Evolutionary conservation across 2,888 invertebrate genomes (phyloP).

Genomic region (Cephus rjabovi): DNA sequence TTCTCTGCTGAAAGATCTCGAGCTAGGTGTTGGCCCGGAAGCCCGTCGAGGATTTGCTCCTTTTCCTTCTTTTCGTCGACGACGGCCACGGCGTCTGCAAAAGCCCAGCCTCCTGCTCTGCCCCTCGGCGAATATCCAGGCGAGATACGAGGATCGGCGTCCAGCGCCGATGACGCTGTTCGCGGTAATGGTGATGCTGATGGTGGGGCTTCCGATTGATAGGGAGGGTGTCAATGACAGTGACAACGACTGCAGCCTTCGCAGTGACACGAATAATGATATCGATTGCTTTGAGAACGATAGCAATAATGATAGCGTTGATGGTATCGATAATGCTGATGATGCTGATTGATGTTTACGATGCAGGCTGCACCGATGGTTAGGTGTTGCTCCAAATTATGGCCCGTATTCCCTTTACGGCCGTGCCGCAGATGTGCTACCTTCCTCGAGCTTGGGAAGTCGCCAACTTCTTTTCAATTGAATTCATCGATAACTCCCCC

Average conservation of each 20-base stretch:
- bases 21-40: background rate
- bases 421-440: background rate
- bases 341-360: background rate
- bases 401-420: background rate
- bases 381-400: background rate
- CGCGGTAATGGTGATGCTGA: background rate
- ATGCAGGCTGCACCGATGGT: background rate
- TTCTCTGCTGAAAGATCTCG: background rate
- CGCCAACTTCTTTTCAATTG: background rate
- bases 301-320: background rate
- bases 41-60: background rate
- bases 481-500: background rate
- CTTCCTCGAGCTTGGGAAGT: background rate
- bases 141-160: background rate
- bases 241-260: background rate
- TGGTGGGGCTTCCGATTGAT: background rate
- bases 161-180: background rate
- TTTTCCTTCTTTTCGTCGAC: background rate
- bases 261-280: background rate
- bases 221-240: background rate
- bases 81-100: background rate
- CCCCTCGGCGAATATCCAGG: background rate
- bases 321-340: background rate
- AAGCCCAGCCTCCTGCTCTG: background rate
- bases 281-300: too few species aligned